Evolutionary conservation across 2,113 vertebrate species (phyloP).

Genomic region (Pedionomus torquatus): DNA sequence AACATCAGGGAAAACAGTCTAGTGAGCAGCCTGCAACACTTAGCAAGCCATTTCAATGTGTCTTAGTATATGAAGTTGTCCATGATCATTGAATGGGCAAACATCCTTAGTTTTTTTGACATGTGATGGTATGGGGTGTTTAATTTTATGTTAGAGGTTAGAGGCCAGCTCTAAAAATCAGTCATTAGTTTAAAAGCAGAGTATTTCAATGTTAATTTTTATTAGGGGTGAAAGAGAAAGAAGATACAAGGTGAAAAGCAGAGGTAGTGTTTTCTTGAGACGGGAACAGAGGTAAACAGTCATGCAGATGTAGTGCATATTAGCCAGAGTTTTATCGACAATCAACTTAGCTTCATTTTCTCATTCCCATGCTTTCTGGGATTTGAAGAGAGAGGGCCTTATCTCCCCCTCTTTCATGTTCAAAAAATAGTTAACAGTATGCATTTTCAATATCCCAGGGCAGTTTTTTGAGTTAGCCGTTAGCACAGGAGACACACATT

Average conservation of each 20-base stretch:
- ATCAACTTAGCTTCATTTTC: neutral
- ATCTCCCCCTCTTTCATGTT: neutral
- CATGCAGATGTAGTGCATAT: neutral
- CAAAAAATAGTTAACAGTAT: neutral
- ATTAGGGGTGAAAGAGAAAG: neutral
- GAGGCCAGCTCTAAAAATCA: neutral
- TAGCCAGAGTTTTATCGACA: neutral
- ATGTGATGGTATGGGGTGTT: neutral
- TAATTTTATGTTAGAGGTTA: neutral
- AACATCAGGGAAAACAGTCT: neutral
- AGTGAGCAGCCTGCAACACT: neutral
- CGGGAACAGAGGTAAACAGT: neutral
- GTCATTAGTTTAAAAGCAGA: neutral
- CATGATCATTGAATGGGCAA: neutral
- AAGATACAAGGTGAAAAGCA: neutral
- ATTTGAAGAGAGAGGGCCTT: neutral
- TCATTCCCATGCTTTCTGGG: neutral
- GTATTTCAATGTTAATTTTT: neutral
- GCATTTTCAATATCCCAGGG: neutral
- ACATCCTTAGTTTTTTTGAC: neutral
- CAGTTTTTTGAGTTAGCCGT: constrained; percentile 9
- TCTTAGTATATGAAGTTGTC: neutral
- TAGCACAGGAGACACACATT: neutral
- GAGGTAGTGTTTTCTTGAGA: neutral
- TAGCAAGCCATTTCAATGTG: neutral